Conservation (phyloP, 2,888 invertebrate genomes). For the Dendrolimus pini region DNA sequence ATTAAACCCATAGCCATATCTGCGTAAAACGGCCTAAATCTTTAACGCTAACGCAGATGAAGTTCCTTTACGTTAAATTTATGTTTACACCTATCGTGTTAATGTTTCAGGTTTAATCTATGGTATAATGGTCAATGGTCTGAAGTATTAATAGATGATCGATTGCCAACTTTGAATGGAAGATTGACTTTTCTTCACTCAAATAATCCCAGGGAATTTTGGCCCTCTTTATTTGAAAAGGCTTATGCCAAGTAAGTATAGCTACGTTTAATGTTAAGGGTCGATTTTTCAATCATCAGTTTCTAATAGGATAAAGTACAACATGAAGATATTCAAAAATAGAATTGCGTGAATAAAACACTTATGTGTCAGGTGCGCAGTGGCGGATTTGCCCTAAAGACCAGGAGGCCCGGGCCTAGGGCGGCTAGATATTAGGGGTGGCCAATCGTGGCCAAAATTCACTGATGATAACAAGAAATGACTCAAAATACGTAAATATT, state of each 20-base stretch:
- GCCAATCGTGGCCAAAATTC: too few relatives aligned
- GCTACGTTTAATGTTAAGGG: neutral
- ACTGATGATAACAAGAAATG: too few relatives aligned
- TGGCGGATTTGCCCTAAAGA: too few relatives aligned
- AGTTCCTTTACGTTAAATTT: too few relatives aligned
- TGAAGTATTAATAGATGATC: slow-evolving; percentile 90
- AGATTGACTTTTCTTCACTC: slow-evolving; percentile 91
- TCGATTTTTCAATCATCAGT: slow-evolving; percentile 1
- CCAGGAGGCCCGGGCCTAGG: too few relatives aligned
- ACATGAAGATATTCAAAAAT: neutral
- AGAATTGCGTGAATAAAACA: neutral
- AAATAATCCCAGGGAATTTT: slow-evolving; percentile 87
- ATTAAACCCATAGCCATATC: too few relatives aligned
- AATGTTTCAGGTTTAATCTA: slow-evolving; percentile 81
- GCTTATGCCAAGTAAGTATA: slow-evolving; percentile 89
- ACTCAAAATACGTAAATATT: too few relatives aligned
- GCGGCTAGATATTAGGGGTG: too few relatives aligned
- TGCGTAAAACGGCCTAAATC: too few relatives aligned
- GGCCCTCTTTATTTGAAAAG: slow-evolving; percentile 93
- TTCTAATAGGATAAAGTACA: neutral
- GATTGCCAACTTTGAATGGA: slow-evolving; percentile 91
- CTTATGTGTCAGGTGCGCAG: neutral
- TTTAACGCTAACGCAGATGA: too few relatives aligned
- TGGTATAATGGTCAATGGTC: slow-evolving; percentile 98
- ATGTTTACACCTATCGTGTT: too few relatives aligned